Base-by-base conservation (phyloP, 1,140 invertebrate species). In the Stratiolaelaps scimitus region DNA sequence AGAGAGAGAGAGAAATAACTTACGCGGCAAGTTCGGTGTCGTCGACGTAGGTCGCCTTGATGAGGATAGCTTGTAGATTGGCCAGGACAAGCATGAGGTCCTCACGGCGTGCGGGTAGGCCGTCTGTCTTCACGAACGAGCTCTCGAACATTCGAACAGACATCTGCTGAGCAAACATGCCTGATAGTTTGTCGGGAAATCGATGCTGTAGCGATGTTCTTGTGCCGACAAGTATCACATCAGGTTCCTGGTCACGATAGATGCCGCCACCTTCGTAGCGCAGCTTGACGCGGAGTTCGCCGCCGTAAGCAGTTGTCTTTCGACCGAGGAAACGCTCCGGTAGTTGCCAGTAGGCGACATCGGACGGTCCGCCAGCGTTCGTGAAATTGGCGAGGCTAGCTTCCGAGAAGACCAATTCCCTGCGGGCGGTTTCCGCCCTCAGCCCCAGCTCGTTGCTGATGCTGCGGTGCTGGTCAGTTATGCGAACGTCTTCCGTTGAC, bases 41-140 rank as follows among this genome's bases (percentile, higher is more conserved):
- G 0, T 82, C 85, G 0, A 87, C 87, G 73, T 94, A 95, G 0
- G 91, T 92, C 1, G 92, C 93, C 74, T 94, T 92, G 65, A 98
- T 89, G 65, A 88, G 81, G 69, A 98, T 88, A 10, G 82, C 82
- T 71, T 88, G 81, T 7, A 98, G 75, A 74, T 94, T 86, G 67
- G 92, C 89, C 43, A 98, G 77, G 0, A 89, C 88, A 84, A 96
- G 91, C 26, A 98, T 78, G 46, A 98, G 77, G 75, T 93, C 84
- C 73, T 93, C 89, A 15, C 94, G 81, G 67, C 89, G 84, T 5
- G 85, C 83, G 53, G 80, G 77, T 56, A 85, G 83, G 2, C 90
- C 92, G 75, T 94, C 90, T 69, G 81, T 80, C 68, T 85, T 76
- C 72, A 86, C 82, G 89, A 90, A 95, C 70, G 73, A 71, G 67